Base-by-base conservation (phyloP, 2,113 vertebrate species). In the Odontophorus gujanensis region DNA sequence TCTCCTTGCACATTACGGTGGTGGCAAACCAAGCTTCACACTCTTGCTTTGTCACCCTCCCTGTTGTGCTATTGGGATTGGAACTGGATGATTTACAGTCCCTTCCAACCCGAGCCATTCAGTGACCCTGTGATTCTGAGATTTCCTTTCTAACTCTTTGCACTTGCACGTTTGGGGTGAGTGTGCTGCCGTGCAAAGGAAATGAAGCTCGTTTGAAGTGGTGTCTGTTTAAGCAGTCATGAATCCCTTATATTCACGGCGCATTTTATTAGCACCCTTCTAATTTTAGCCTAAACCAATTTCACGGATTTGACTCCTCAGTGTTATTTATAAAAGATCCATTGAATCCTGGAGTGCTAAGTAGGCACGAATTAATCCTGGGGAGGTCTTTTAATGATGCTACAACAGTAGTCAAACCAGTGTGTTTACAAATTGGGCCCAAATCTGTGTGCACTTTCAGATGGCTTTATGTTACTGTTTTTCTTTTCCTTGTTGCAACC, bases 221-320 rank as follows among this genome's bases (percentile, higher is more conserved):
- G 2, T 22, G 3, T 21, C 36, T 80, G 13, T 58, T 77, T 50
- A 79, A 87, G n/a, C 16, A 51, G 30, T 19, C 34, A 12, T 14
- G 7, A 86, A 71, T 13, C 12, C 7, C 47, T 77, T 32, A 16
- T n/a, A 53, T 73, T 92, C 58, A 12, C 34, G 16, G 38, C 13
- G 22, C 19, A 4, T 69, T 87, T 89, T 74, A 34, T 77, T 85
- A 80, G 25, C 36, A 58, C 26, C 32, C 21, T 76, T 73, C 71
- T 80, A 81, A 80, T 69, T 76, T 69, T 79, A 93, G 47, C 51
- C 30, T 83, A 83, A 87, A 81, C 36, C 19, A 4, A 24, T 81
- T 53, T 84, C 73, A 63, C 51, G 81, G 58, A 89, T 94, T 90
- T 81, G 32, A 81, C 61, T 94, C 90, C 36, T 68, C 93, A 94